Evolutionary conservation across 2,113 vertebrate genomes (phyloP), one percentile per base, ranked within the genome.

Genomic region (Nettapus auritus): DNA sequence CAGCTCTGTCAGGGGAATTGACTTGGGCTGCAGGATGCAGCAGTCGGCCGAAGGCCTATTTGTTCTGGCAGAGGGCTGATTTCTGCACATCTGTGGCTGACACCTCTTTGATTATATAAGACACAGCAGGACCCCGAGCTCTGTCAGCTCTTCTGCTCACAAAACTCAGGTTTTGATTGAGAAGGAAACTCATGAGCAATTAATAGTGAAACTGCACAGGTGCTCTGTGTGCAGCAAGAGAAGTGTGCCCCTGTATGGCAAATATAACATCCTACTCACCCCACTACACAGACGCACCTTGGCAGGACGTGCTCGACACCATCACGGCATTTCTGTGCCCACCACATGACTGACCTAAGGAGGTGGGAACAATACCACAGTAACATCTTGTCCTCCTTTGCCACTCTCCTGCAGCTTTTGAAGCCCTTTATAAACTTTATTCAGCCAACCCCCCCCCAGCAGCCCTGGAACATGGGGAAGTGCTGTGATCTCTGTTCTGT

Each of bases 321-420:
- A 74, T 20, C 0, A 0, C 4, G 3, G 36, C 63, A 63, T n/a
- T 95, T 83, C 88, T 91, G 85, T 63, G 68, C 40, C 75, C 73
- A 76, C 73, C 80, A 44, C 68, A 42, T 78, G 77, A 86, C 86
- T 57, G 66, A 59, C 89, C 67, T 90, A 11, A 92, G 78, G 44
- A 92, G 18, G 38, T 67, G 36, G 59, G 87, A 68, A 93, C 62
- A 89, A 70, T 90, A 71, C 28, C 52, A 76, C 53, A 69, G 13
- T 26, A 96, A 92, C 90, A 85, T 84, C 82, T 69, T 91, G 89
- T 93, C 82, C 94, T 97, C 93, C 85, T 95, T 93, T 7, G 0
- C 81, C 48, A 89, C 56, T 70, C 42, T 92, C 69, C 83, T 26
- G 62, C 77, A 73, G 90, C 59, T 94, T 64, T 89, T 4, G 0